A percentile compares a stretch with the other conserved stretches of the same genome.
These are phyloP conservation scores for Macroteleia sp. DNA, from an alignment of 2,888 invertebrate species.

Conservation along the genomic window DNA sequence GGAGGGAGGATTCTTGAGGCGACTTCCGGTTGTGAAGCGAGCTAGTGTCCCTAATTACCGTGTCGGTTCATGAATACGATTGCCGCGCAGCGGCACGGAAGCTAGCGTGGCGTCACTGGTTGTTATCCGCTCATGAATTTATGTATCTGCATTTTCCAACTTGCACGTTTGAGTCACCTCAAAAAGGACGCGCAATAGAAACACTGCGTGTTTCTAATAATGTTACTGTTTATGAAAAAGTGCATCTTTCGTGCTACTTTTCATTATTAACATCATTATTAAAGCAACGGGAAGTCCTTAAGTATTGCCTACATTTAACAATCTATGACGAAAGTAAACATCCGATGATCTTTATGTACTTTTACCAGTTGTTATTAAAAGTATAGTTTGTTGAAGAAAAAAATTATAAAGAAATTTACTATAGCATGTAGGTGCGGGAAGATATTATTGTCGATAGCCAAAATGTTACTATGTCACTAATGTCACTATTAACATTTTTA, in stretches of 20 bases:
- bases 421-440: too few species aligned
- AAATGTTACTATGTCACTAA: too few species aligned
- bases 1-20: constrained; percentile 82
- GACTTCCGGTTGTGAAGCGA: constrained; percentile 83
- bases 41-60: constrained; percentile 84
- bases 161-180: constrained; percentile 75
- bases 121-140: constrained; percentile 83
- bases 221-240: constrained; percentile 22
- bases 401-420: too few species aligned
- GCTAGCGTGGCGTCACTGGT: constrained; percentile 84
- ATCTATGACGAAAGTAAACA: constrained; percentile 11
- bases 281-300: constrained; percentile 12
- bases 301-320: constrained; percentile 13
- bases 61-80: constrained; percentile 84
- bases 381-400: too few species aligned
- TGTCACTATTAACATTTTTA: too few species aligned
- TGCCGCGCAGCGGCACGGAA: constrained; percentile 81
- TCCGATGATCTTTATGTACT: too few species aligned
- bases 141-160: constrained; percentile 83
- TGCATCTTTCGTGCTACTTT: constrained; percentile 24
- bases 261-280: constrained; percentile 26
- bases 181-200: constrained; percentile 65
- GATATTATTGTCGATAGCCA: too few species aligned
- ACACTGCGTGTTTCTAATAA: constrained; percentile 53
- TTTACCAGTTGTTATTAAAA: too few species aligned